Conservation (phyloP, 37 sponge, comb jelly and placozoan genomes). For the Agelas oroides region DNA sequence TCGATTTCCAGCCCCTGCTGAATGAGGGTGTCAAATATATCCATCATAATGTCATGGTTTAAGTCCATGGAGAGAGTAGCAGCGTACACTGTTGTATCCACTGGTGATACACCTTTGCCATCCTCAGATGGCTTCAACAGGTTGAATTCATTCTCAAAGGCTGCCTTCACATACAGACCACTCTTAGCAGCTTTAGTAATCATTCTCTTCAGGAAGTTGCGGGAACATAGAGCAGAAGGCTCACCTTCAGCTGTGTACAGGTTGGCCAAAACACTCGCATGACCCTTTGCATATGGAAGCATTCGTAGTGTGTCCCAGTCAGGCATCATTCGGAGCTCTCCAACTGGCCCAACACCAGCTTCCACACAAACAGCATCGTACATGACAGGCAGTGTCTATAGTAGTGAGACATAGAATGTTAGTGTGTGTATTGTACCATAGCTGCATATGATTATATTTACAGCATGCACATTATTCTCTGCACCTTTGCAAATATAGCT, state of each 20-base stretch:
- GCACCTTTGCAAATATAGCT: no score
- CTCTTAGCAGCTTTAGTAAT: slow-evolving; percentile 13
- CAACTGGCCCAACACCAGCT: slow-evolving; percentile 26
- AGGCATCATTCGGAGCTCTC: slow-evolving; percentile 44
- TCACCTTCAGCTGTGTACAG: slow-evolving; percentile 35
- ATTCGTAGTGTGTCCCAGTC: slow-evolving; percentile 43
- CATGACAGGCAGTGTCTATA: slow-evolving; percentile 35
- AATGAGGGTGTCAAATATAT: slow-evolving; percentile 28
- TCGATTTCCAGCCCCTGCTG: slow-evolving; percentile 39
- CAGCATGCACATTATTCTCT: no score
- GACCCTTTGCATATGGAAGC: slow-evolving; percentile 24
- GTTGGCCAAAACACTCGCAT: slow-evolving; percentile 16
- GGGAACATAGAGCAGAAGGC: slow-evolving; percentile 40
- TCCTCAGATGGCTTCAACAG: slow-evolving; percentile 14
- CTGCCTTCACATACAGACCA: slow-evolving; percentile 35
- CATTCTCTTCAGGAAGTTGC: slow-evolving; percentile 30
- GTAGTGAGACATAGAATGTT: no score
- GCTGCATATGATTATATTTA: no score
- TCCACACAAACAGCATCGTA: slow-evolving; percentile 13
- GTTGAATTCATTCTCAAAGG: slow-evolving; percentile 52
- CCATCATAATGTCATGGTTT: slow-evolving; percentile 8
- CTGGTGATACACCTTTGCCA: slow-evolving; percentile 24
- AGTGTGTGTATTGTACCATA: no score
- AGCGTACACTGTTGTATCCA: slow-evolving; percentile 25
- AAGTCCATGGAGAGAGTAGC: slow-evolving; percentile 18